A percentile compares a stretch with the other conserved stretches of the same genome.
Evolutionary conservation across 2,113 vertebrate species (phyloP).

Genomic region (Corydoras sp.): DNA sequence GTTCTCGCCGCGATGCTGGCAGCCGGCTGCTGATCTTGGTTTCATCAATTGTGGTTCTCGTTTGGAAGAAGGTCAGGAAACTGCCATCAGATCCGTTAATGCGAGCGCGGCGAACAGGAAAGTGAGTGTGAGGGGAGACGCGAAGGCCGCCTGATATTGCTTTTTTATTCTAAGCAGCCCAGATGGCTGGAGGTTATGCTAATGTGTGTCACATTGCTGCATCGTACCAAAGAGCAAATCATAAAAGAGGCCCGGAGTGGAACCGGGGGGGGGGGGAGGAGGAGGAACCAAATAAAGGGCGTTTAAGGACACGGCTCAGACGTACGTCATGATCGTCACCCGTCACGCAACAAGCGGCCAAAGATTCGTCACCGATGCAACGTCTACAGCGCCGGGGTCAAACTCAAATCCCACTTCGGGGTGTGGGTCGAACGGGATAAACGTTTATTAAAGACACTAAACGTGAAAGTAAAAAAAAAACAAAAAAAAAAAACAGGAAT

Average conservation of each 20-base stretch:
- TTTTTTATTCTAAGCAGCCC: constrained; percentile 44
- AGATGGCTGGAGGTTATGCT: constrained; percentile 50
- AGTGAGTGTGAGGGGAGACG: constrained; percentile 18
- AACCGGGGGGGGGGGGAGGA: constrained; percentile 5
- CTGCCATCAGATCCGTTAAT: constrained; percentile 38
- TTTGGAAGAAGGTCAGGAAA: constrained; percentile 47
- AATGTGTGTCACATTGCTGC: constrained; percentile 54
- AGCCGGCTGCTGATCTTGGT: constrained; percentile 1
- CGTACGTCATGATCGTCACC: constrained; percentile 31
- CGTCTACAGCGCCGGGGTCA: too few relatives aligned
- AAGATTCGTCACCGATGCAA: too few relatives aligned
- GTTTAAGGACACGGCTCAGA: constrained; percentile 46
- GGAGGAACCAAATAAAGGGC: constrained; percentile 33
- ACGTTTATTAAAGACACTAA: too few relatives aligned
- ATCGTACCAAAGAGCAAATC: constrained; percentile 41
- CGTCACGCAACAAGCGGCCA: too few relatives aligned
- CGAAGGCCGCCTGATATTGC: constrained; percentile 29
- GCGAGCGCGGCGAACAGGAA: constrained; percentile 30
- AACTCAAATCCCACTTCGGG: too few relatives aligned
- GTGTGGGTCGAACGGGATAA: too few relatives aligned
- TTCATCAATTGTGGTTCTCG: constrained; percentile 36
- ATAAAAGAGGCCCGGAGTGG: constrained; percentile 17
- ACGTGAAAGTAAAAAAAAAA: too few relatives aligned
- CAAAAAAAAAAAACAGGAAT: too few relatives aligned
- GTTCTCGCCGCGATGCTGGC: not conserved